Evolutionary conservation across 2,113 vertebrate species (phyloP).

Genomic region (Vulpes vulpes): DNA sequence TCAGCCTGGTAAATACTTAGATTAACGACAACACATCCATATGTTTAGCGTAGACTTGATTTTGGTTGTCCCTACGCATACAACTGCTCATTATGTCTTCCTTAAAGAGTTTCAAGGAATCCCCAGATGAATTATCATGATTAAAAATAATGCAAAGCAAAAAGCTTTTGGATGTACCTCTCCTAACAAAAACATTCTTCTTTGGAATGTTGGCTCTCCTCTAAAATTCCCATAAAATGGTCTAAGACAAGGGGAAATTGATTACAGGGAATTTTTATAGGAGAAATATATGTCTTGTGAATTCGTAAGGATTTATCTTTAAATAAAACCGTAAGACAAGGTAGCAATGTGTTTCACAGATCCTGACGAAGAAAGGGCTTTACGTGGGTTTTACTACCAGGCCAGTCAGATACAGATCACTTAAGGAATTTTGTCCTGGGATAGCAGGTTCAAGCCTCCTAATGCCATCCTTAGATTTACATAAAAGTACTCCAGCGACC

Average conservation of each 20-base stretch:
- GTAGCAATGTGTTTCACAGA: neutral
- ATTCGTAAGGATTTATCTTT: neutral
- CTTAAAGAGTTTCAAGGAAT: slow-evolving; percentile 64
- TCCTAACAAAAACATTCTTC: neutral
- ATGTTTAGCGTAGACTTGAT: slow-evolving; percentile 38
- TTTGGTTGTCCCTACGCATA: neutral
- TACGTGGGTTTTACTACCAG: neutral
- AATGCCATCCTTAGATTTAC: neutral
- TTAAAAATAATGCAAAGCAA: slow-evolving; percentile 62
- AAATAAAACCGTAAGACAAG: neutral
- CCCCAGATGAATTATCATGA: neutral
- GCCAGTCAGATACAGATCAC: neutral
- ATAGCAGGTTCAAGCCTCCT: neutral
- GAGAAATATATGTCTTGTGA: neutral
- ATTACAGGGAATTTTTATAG: neutral
- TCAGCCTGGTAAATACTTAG: slow-evolving; percentile 53
- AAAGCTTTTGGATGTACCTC: slow-evolving; percentile 14
- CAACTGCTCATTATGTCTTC: slow-evolving; percentile 38
- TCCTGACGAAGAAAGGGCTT: neutral
- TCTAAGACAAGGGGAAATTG: neutral
- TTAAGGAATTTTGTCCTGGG: neutral
- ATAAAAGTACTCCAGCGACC: neutral
- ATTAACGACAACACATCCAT: slow-evolving; percentile 16
- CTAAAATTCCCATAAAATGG: neutral
- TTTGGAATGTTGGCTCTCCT: neutral